A percentile compares a stretch with the other conserved stretches of the same genome.
Conservation (phyloP, 2,113 vertebrate species). For the Sterrhoptilus dennistouni region DNA sequence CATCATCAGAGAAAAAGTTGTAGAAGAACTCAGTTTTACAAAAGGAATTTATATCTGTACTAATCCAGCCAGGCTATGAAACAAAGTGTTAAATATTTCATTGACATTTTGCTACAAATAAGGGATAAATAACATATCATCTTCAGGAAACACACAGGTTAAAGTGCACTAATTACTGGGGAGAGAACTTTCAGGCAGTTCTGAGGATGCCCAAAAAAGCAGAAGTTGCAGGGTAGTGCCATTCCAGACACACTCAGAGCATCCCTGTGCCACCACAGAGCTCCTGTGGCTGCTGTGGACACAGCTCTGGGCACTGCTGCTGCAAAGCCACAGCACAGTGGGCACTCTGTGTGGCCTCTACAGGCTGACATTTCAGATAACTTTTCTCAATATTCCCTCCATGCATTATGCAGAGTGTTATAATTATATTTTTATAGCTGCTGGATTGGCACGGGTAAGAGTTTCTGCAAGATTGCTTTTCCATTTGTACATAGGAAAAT, state of each 20-base stretch:
- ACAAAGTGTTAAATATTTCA: background rate
- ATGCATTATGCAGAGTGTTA: background rate
- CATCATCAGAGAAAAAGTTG: background rate
- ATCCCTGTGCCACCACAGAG: background rate
- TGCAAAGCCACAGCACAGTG: background rate
- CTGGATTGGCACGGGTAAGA: background rate
- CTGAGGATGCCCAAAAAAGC: background rate
- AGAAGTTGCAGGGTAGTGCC: accelerated
- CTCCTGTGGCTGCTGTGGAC: accelerated
- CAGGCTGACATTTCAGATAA: background rate
- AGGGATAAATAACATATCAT: background rate
- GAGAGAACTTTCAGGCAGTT: background rate
- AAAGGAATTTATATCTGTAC: background rate
- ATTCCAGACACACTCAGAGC: background rate
- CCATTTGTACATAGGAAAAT: background rate
- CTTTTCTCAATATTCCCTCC: background rate
- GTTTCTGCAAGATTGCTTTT: constrained; percentile 1
- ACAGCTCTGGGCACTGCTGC: background rate
- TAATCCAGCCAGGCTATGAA: background rate
- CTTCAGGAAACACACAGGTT: background rate
- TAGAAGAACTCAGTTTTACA: background rate
- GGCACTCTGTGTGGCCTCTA: background rate
- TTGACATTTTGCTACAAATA: background rate
- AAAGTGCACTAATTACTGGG: background rate
- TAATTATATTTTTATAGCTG: background rate